These are phyloP conservation scores for Parelbella ahira DNA, from an alignment of 2,888 invertebrate genomes.

Conservation along the genomic window DNA sequence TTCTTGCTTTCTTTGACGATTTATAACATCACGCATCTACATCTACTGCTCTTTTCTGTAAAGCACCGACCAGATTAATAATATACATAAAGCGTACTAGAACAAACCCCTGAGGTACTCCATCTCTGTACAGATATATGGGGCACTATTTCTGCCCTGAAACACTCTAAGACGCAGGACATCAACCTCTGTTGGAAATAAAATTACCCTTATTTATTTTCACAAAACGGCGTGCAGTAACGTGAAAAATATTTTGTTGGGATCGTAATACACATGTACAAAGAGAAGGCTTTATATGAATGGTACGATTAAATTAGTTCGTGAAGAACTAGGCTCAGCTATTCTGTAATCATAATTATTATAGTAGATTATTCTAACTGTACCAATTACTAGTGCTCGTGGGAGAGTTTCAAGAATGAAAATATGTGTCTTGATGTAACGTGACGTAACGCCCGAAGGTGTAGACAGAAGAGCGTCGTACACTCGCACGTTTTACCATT, in stretches of 20 bases:
- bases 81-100: slow-evolving; percentile 13
- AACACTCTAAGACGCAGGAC: slow-evolving; percentile 8
- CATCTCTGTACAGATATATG: slow-evolving; percentile 16
- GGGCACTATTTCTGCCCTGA: slow-evolving; percentile 17
- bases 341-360: no score
- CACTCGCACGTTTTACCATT: no score
- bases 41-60: no score
- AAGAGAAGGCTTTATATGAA: neutral
- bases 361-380: no score
- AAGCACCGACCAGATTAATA: slow-evolving; percentile 14
- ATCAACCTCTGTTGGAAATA: slow-evolving; percentile 20
- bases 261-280: neutral
- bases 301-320: neutral
- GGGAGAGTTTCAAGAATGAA: no score
- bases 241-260: slow-evolving; percentile 8
- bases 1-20: no score
- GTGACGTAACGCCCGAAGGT: no score
- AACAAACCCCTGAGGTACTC: slow-evolving; percentile 18
- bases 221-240: slow-evolving; percentile 10
- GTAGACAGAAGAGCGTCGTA: no score
- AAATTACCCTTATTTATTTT: slow-evolving; percentile 24
- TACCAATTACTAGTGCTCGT: no score
- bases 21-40: no score
- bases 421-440: no score
- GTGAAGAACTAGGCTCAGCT: no score